Percentiles rank a stretch among this genome's conserved stretches.
phyloP scores from a whole-genome alignment of 1,140 invertebrate genomes.

The Saxidomus purpurata region DNA sequence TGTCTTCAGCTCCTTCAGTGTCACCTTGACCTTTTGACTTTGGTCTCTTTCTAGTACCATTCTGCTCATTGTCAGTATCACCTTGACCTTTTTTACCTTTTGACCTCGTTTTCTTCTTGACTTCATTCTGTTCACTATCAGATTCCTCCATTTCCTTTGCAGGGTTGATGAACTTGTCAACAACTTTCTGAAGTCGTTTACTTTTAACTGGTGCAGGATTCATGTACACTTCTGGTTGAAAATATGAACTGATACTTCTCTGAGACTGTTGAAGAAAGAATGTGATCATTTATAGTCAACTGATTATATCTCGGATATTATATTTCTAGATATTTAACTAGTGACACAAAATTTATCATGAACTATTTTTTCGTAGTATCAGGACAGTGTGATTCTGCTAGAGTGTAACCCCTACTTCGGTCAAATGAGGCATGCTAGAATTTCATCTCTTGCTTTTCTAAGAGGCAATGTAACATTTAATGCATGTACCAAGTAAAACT shows the following conservation, averaged over 20 bases:
- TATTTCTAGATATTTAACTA: too few relatives aligned
- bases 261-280: slow-evolving; percentile 71
- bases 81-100: slow-evolving; percentile 40
- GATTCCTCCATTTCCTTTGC: neutral
- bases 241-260: slow-evolving; percentile 74
- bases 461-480: too few relatives aligned
- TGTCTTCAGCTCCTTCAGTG: neutral
- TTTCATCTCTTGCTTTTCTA: too few relatives aligned
- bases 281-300: too few relatives aligned
- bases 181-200: slow-evolving; percentile 73
- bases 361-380: too few relatives aligned
- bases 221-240: slow-evolving; percentile 73
- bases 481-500: too few relatives aligned
- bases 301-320: too few relatives aligned
- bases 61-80: neutral
- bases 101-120: slow-evolving; percentile 22
- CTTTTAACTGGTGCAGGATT: slow-evolving; percentile 68
- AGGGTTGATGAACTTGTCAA: slow-evolving; percentile 64
- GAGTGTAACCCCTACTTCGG: too few relatives aligned
- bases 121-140: neutral
- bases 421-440: too few relatives aligned
- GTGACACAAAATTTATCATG: too few relatives aligned
- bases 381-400: too few relatives aligned
- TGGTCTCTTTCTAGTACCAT: neutral
- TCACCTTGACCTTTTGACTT: neutral